Evolutionary conservation across 37 sponge, comb jelly and placozoan genomes (phyloP).

Genomic region (Amphimedon queenslandica): DNA sequence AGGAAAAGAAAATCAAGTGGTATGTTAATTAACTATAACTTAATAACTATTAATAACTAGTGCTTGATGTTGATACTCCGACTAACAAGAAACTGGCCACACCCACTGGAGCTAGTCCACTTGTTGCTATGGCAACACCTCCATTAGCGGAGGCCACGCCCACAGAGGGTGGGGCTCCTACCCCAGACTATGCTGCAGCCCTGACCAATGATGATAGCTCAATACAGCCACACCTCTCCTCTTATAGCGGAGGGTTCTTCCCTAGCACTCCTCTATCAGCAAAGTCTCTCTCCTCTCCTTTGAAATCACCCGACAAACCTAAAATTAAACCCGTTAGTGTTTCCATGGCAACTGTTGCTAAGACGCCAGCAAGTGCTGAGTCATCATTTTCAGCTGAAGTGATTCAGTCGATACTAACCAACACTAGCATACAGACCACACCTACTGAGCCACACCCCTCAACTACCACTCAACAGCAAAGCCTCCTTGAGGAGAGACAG

Average conservation of each 20-base stretch:
- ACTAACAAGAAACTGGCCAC: not conserved
- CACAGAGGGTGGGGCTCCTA: conserved; percentile 5
- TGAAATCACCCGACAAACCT: not conserved
- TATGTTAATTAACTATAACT: not conserved
- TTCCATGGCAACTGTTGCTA: not conserved
- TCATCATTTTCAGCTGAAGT: not conserved
- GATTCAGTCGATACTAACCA: not conserved
- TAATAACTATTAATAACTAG: not conserved
- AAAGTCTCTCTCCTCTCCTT: not conserved
- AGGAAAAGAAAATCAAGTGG: conserved; percentile 38
- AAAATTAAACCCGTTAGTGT: not conserved
- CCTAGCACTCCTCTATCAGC: not conserved
- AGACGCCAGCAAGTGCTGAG: not conserved
- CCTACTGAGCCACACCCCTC: not conserved
- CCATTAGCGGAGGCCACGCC: not conserved
- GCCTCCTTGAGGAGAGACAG: not conserved
- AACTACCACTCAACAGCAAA: not conserved
- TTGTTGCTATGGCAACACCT: not conserved
- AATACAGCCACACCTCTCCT: not conserved
- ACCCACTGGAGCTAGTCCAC: not conserved
- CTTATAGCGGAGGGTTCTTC: not conserved
- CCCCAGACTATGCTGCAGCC: conserved; percentile 80
- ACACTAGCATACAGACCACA: not conserved
- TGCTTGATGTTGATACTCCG: not conserved
- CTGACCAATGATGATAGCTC: conserved; percentile 42